These are phyloP conservation scores for Drosophila lacteicornis DNA, from an alignment of 1,140 invertebrate genomes.

Conservation along the genomic window DNA sequence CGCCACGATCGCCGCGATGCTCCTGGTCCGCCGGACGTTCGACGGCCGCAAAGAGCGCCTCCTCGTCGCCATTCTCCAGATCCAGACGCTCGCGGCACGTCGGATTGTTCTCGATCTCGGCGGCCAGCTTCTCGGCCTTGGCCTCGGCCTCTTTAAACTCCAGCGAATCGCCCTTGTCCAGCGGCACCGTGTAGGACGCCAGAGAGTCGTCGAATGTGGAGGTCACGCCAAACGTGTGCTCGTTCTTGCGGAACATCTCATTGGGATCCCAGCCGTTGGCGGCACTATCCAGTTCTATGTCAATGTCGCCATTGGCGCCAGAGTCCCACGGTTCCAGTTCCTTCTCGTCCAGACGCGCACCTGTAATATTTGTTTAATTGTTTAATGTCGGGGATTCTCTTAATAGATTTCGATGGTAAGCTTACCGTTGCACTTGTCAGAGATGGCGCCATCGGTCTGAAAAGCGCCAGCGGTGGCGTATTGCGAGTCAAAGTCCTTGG, in stretches of 20 bases:
- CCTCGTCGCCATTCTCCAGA: constrained; percentile 96
- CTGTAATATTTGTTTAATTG: constrained; percentile 33
- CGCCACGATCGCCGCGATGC: constrained; percentile 53
- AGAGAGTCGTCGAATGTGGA: constrained; percentile 95
- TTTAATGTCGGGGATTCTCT: neutral
- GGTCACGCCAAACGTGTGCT: constrained; percentile 94
- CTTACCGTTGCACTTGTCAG: constrained; percentile 88
- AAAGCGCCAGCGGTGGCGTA: constrained; percentile 94
- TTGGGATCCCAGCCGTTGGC: constrained; percentile 97
- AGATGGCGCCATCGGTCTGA: constrained; percentile 92
- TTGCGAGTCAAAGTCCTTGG: constrained; percentile 93
- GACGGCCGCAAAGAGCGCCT: constrained; percentile 90
- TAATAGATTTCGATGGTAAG: neutral
- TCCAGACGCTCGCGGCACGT: constrained; percentile 92
- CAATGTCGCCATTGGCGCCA: constrained; percentile 87
- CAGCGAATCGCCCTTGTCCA: constrained; percentile 93
- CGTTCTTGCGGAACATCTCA: constrained; percentile 98
- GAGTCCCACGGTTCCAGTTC: constrained; percentile 96
- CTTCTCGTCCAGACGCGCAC: constrained; percentile 88
- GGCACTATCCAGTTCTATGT: constrained; percentile 89
- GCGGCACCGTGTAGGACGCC: constrained; percentile 93
- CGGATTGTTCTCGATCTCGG: constrained; percentile 94
- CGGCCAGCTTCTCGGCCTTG: constrained; percentile 94
- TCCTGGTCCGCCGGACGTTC: constrained; percentile 84
- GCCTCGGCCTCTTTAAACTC: constrained; percentile 94